phyloP scores from a whole-genome alignment of 2,797 vertebrate genomes.

The Syngnathus acus region DNA sequence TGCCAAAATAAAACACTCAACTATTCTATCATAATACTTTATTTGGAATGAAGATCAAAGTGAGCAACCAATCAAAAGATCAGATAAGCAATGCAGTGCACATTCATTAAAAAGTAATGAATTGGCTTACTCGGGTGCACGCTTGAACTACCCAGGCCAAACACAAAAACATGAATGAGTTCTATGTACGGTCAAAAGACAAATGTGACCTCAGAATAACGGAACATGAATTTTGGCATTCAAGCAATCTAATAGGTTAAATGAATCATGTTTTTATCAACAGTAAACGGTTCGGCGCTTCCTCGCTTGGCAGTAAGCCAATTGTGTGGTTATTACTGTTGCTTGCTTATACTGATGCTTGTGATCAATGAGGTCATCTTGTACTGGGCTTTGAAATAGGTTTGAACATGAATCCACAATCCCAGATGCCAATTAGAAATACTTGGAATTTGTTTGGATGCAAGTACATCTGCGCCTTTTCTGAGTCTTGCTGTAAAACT shows the following conservation, averaged over 20 bases:
- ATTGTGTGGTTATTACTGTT: slow-evolving; percentile 46
- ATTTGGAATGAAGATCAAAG: not conserved
- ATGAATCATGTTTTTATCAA: slow-evolving; percentile 36
- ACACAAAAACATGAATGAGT: slow-evolving; percentile 13
- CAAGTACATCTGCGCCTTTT: not conserved
- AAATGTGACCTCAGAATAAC: slow-evolving; percentile 27
- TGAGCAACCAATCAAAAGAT: not conserved
- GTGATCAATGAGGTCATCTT: slow-evolving; percentile 33
- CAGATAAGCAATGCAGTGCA: not conserved
- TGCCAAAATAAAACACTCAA: not conserved
- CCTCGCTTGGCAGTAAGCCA: slow-evolving; percentile 43
- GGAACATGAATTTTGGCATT: slow-evolving; percentile 35
- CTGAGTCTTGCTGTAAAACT: slow-evolving; percentile 4
- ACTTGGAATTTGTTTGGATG: not conserved
- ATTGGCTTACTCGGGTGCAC: slow-evolving; percentile 25
- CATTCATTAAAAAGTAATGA: not conserved
- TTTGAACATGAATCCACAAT: slow-evolving; percentile 36
- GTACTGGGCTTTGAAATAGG: slow-evolving; percentile 39
- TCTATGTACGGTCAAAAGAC: slow-evolving; percentile 27
- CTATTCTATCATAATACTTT: not conserved
- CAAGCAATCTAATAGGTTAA: slow-evolving; percentile 36
- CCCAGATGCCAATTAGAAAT: slow-evolving; percentile 15
- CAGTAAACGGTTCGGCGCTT: slow-evolving; percentile 31
- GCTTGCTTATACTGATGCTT: slow-evolving; percentile 8
- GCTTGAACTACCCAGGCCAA: slow-evolving; percentile 30